Conservation (phyloP, 2,797 vertebrate genomes). For the Phylloscopus collybita region DNA sequence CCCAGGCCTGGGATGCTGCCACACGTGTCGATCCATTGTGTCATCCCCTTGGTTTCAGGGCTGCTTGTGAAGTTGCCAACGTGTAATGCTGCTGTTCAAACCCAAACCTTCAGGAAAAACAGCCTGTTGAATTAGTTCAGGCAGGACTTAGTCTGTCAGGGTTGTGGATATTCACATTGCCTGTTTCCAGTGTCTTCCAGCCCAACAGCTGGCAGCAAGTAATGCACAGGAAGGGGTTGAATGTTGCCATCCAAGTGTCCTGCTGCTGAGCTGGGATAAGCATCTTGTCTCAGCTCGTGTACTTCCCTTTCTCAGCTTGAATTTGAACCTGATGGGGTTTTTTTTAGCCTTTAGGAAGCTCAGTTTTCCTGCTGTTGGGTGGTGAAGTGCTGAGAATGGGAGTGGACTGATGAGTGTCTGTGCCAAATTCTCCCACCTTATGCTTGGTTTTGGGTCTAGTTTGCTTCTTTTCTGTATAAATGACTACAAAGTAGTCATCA, state of each 20-base stretch:
- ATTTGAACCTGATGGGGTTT: background rate
- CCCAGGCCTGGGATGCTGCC: background rate
- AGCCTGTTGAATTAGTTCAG: background rate
- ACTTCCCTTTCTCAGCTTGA: background rate
- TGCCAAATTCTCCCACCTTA: background rate
- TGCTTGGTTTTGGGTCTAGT: background rate
- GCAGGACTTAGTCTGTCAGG: fast-evolving
- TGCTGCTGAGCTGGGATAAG: background rate
- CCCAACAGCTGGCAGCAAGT: background rate
- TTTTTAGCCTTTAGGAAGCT: background rate
- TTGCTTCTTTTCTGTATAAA: background rate
- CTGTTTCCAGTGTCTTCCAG: background rate
- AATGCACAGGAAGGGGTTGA: background rate
- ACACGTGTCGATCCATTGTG: fast-evolving
- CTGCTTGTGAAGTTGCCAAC: background rate
- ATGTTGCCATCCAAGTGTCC: background rate
- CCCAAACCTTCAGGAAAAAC: background rate
- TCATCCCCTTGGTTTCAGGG: background rate
- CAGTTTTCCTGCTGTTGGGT: background rate
- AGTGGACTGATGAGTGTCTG: background rate
- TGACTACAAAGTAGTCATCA: background rate
- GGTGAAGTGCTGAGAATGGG: background rate
- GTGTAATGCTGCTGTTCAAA: background rate
- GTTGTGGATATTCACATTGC: background rate
- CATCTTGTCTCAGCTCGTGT: background rate